Base-by-base conservation (phyloP, 2,113 vertebrate species). In the Varanus salvator region DNA sequence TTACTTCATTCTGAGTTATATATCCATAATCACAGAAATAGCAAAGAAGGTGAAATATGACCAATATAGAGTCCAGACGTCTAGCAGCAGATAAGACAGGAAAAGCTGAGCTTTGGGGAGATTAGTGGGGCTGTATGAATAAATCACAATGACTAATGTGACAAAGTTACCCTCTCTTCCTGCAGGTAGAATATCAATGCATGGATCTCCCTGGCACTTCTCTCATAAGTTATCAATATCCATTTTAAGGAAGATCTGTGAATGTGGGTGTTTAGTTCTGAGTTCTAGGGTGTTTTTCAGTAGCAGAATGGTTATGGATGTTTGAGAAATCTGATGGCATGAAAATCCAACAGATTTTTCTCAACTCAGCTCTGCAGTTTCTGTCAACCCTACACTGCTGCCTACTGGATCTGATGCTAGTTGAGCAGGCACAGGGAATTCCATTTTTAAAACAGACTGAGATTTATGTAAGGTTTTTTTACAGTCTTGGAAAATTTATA, bases 121-220 rank as follows among this genome's bases (percentile, higher is more conserved):
- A 95, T 89, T 91, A 93, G 94, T 90, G 71, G 83, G 75, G 54
- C 54, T 72, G 54, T 75, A 75, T 66, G 19, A 64, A 89, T 87
- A 87, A 87, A 87, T 95, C 89, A 87, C 92, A 89, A 78, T 90
- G 92, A 94, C 92, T 95, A 93, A 94, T 93, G 93, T 96, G 87
- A 95, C 93, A 94, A 76, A 95, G 84, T 95, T 92, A 92, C 78
- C 11, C 78, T 90, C 89, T 94, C 93, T 94, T 75, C 83, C 90
- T 94, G 90, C 17, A 0, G 88, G 87, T 90, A 87, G 92, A 91
- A 89, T 44, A 93, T 92, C 94, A 92, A 94, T 92, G n/a, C 86
- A 92, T 81, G 80, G 69, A 17, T 83, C 69, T 89, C 29, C 31
- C 54, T 75, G 71, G 31, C 86, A 90, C 92, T 91, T 87, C 27